These are phyloP conservation scores for Hypomecis atomaria DNA, from an alignment of 2,888 invertebrate genomes.

Conservation along the genomic window DNA sequence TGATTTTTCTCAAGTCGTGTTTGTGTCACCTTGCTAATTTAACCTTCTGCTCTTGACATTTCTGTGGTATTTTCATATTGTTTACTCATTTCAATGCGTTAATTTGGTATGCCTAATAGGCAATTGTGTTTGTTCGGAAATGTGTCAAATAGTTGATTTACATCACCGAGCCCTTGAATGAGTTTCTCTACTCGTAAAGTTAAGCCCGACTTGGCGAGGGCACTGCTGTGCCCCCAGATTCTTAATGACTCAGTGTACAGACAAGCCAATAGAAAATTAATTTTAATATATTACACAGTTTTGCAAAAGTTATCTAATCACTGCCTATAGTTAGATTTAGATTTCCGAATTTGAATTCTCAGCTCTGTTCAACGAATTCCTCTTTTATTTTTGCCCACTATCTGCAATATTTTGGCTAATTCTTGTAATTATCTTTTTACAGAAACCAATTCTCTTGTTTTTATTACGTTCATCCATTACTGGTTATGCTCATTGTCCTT, in stretches of 20 bases:
- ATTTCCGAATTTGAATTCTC: slow-evolving; percentile 4
- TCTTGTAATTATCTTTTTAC: background rate
- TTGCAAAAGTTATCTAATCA: slow-evolving; percentile 10
- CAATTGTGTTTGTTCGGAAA: slow-evolving; percentile 36
- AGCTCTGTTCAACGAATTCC: background rate
- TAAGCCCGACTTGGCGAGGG: too few relatives aligned
- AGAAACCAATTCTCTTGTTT: slow-evolving; percentile 1
- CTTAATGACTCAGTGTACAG: too few relatives aligned
- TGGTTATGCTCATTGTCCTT: slow-evolving; percentile 10
- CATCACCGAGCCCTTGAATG: slow-evolving; percentile 7
- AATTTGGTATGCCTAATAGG: slow-evolving; percentile 27
- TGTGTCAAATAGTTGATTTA: slow-evolving; percentile 16
- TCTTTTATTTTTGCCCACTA: background rate
- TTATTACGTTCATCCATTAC: background rate
- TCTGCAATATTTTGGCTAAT: background rate
- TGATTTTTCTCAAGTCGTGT: slow-evolving; percentile 31
- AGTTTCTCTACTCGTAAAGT: background rate
- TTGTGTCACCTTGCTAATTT: slow-evolving; percentile 37
- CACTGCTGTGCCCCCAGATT: too few relatives aligned
- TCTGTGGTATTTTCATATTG: slow-evolving; percentile 34
- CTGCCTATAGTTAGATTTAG: background rate
- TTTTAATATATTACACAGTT: background rate
- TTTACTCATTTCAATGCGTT: slow-evolving; percentile 33
- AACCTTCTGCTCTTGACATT: slow-evolving; percentile 43
- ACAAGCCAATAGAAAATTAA: too few relatives aligned